These are phyloP conservation scores for Epirrita christyi DNA, from an alignment of 2,888 invertebrate genomes.

Conservation along the genomic window DNA sequence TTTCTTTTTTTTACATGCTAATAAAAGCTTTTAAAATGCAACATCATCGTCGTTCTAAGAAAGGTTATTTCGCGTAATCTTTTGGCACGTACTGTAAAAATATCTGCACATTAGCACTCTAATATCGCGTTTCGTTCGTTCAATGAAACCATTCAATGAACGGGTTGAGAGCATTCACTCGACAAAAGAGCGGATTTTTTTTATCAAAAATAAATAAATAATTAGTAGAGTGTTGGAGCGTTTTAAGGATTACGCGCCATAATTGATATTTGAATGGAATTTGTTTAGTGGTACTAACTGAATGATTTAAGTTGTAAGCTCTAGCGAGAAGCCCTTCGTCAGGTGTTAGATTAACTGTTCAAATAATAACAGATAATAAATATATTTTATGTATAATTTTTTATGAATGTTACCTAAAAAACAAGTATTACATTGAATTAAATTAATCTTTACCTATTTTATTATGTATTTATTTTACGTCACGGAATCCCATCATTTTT, in stretches of 20 bases:
- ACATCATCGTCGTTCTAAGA: too few species aligned
- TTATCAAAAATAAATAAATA: conserved; percentile 67
- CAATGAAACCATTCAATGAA: conserved; percentile 32
- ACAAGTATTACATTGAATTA: too few species aligned
- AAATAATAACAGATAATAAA: too few species aligned
- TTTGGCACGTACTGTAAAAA: conserved; percentile 34
- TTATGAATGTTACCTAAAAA: too few species aligned
- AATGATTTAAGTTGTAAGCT: conserved; percentile 32
- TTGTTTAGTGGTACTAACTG: conserved; percentile 31
- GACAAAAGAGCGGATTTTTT: conserved; percentile 52
- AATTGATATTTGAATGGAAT: conserved; percentile 62
- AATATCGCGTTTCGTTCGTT: conserved; percentile 41
- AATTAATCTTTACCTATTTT: too few species aligned
- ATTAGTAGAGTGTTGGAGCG: conserved; percentile 78
- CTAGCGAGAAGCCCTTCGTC: conserved; percentile 9
- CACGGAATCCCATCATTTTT: too few species aligned
- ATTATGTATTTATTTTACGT: too few species aligned
- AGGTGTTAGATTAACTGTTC: too few species aligned
- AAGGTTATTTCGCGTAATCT: too few species aligned
- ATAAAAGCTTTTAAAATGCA: too few species aligned
- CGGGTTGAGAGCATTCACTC: conserved; percentile 16
- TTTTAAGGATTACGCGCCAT: conserved; percentile 60
- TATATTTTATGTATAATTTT: too few species aligned
- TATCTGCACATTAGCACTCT: conserved; percentile 64
- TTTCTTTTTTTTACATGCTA: too few species aligned